Base-by-base conservation (phyloP, 2,888 invertebrate species). In the Drosophila buzzatii region DNA sequence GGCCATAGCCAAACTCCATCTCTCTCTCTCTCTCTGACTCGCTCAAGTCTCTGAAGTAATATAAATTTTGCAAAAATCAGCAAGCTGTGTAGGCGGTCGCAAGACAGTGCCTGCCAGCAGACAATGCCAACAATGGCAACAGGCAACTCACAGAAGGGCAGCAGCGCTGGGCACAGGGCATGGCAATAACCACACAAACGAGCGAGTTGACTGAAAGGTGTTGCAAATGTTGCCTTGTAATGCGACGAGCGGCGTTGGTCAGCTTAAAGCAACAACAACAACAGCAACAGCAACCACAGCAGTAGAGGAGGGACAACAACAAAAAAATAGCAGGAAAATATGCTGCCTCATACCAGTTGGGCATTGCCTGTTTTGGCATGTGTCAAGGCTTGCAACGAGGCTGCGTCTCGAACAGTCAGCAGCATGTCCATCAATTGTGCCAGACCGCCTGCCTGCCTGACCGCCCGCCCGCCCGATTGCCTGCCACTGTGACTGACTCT, bases 31-130 rank as follows among this genome's bases (percentile, higher is more conserved):
- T 14, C 16, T 23, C 35, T 14, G 4, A 2, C 14, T 53, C 37
- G 9, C 37, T 20, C 52, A 52, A 35, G 52, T 53, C 52, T 53
- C 52, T 66, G 66, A 59, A 73, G 76, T 70, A 89, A 86, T 90
- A 86, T 90, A 86, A 90, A 90, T 87, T 86, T 88, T 85, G 90
- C 88, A 85, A 90, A 86, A 90, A 86, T 86, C 91, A 90, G 85
- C 90, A 73, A 69, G 64, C 89, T 78, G 85, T 84, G 89, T 84
- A 90, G 90, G 84, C 90, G 89, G 84, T 70, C 82, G 68, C 52
- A 47, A 59, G 53, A 58, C 69, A 57, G 45, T 57, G 64, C 33
- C 49, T 44, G 55, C 42, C 66, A 67, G 14, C 74, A 74, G 74
- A 72, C 72, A 67, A 73, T 60, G 60, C 39, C 58, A 23, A 47